phyloP scores from a whole-genome alignment of 2,888 invertebrate species.

The Quadriops clusia region DNA sequence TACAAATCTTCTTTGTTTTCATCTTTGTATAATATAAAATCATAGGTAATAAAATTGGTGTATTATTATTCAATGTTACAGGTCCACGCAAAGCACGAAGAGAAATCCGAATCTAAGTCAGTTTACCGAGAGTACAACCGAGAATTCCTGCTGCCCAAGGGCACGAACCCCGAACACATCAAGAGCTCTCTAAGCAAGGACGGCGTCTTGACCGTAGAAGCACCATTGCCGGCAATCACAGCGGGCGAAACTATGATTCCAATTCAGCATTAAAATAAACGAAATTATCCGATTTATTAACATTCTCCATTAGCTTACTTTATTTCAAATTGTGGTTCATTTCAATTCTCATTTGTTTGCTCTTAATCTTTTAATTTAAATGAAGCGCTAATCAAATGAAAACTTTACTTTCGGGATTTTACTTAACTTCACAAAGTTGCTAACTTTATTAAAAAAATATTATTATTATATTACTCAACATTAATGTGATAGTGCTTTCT shows the following conservation, averaged over 20 bases:
- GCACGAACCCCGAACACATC: conserved; percentile 92
- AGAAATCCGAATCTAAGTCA: conserved; percentile 91
- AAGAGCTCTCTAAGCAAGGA: conserved; percentile 93
- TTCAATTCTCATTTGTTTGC: conserved; percentile 4
- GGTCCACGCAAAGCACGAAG: conserved; percentile 98
- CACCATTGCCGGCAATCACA: conserved; percentile 81
- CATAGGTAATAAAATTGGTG: too few species aligned
- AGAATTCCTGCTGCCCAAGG: conserved; percentile 92
- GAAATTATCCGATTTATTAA: conserved; percentile 4
- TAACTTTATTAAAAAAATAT: conserved; percentile 4
- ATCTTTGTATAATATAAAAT: conserved; percentile 3
- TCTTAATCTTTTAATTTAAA: conserved; percentile 5
- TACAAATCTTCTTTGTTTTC: too few species aligned
- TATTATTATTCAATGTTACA: too few species aligned
- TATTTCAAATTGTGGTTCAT: conserved; percentile 2
- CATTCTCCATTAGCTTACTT: conserved; percentile 3
- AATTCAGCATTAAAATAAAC: conserved; percentile 50
- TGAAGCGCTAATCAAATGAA: too few species aligned
- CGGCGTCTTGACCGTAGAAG: conserved; percentile 93
- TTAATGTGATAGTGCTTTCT: conserved; percentile 5
- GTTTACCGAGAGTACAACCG: conserved; percentile 97
- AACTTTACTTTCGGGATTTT: conserved; percentile 4
- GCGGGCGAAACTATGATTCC: conserved; percentile 74
- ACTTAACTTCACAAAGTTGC: too few species aligned
- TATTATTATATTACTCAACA: too few species aligned